Conservation (phyloP, 2,888 invertebrate genomes). For the Hymenopus coronatus region DNA sequence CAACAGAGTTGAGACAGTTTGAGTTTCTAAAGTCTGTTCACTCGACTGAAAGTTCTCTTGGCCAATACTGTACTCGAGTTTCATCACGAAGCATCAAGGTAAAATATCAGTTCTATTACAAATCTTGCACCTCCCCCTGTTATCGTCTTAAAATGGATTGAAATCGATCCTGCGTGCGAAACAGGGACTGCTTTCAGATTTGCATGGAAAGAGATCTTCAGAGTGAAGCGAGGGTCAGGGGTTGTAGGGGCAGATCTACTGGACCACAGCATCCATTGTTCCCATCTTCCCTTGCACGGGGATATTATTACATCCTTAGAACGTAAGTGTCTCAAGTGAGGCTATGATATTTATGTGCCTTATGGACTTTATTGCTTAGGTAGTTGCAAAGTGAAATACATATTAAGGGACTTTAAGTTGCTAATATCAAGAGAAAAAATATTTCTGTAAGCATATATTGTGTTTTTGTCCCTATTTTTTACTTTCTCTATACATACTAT, state of each 20-base stretch:
- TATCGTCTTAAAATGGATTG: not conserved
- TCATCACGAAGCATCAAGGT: not conserved
- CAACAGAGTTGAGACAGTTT: too few species aligned
- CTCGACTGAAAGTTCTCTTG: not conserved
- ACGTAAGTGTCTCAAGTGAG: not conserved
- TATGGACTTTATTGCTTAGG: too few species aligned
- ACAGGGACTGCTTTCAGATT: not conserved
- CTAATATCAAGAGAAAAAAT: too few species aligned
- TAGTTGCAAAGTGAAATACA: too few species aligned
- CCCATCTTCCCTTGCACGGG: not conserved
- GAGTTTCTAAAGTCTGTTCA: too few species aligned
- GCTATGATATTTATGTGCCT: not conserved
- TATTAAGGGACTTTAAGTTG: too few species aligned
- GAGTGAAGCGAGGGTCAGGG: not conserved
- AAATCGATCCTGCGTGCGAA: not conserved
- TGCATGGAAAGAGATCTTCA: slow-evolving; percentile 7
- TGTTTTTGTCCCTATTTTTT: too few species aligned
- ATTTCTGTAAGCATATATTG: too few species aligned
- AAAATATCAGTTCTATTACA: not conserved
- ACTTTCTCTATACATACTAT: too few species aligned
- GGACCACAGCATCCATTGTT: slow-evolving; percentile 19
- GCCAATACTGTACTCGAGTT: not conserved
- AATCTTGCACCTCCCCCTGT: not conserved
- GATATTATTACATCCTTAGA: slow-evolving; percentile 1
- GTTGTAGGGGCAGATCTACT: not conserved